Conservation (phyloP, 2,113 vertebrate genomes). For the Xenopus borealis region DNA sequence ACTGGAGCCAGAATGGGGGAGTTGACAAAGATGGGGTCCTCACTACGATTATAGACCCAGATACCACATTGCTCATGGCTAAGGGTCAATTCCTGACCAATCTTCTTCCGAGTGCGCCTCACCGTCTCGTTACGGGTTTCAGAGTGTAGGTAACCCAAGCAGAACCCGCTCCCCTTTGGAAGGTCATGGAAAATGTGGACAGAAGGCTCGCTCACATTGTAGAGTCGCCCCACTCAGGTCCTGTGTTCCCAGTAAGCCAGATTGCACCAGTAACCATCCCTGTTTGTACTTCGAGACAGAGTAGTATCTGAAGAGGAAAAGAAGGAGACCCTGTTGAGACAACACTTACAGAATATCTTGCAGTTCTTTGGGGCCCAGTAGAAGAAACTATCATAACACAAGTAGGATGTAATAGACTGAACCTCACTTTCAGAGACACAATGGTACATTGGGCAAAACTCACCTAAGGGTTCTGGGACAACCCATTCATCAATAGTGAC, state of each 20-base stretch:
- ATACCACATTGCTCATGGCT: slow-evolving; percentile 44
- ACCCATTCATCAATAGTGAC: no score
- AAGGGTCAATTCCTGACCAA: slow-evolving; percentile 57
- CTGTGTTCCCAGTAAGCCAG: slow-evolving; percentile 67
- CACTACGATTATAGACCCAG: slow-evolving; percentile 59
- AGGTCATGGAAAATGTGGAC: slow-evolving; percentile 57
- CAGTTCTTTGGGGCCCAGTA: no score
- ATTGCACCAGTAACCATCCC: slow-evolving; percentile 59
- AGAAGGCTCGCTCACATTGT: slow-evolving; percentile 39
- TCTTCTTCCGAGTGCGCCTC: slow-evolving; percentile 45
- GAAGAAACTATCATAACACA: no score
- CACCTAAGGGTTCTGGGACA: no score
- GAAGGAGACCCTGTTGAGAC: not conserved
- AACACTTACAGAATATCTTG: no score
- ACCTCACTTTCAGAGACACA: no score
- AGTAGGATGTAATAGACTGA: no score
- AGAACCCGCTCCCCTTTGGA: slow-evolving; percentile 54
- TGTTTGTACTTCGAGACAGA: not conserved
- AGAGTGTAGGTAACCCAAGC: slow-evolving; percentile 51
- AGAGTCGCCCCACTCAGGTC: slow-evolving; percentile 54
- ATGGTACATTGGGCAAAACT: no score
- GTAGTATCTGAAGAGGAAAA: slow-evolving; percentile 48
- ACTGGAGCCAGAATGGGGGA: slow-evolving; percentile 51
- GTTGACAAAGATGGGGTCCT: slow-evolving; percentile 59
- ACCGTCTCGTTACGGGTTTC: slow-evolving; percentile 45